Conservation (phyloP, 2,113 vertebrate species). For the Aphyosemion australe region DNA sequence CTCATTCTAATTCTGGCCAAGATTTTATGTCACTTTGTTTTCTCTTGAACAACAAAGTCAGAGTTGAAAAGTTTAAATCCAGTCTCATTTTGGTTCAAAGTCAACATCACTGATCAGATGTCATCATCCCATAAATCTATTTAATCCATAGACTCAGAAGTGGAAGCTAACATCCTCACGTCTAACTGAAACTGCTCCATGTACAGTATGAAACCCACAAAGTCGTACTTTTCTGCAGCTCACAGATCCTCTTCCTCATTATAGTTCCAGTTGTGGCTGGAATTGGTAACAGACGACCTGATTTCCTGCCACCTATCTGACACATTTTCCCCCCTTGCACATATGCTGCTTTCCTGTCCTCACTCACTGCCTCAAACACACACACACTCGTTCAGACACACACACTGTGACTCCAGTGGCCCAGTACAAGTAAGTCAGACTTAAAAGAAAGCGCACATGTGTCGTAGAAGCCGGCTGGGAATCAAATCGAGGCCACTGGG, state of each 20-base stretch:
- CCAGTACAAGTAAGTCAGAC: conserved; percentile 82
- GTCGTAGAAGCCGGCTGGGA: conserved; percentile 66
- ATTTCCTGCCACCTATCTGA: conserved; percentile 69
- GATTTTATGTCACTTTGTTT: too few relatives aligned
- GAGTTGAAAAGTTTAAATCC: too few relatives aligned
- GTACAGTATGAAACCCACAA: conserved; percentile 24
- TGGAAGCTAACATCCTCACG: background rate
- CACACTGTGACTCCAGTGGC: conserved; percentile 31
- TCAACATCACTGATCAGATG: too few relatives aligned
- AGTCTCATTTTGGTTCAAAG: too few relatives aligned
- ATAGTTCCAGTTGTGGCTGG: conserved; percentile 50
- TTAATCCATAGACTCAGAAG: background rate
- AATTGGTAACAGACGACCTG: conserved; percentile 60
- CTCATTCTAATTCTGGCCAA: too few relatives aligned
- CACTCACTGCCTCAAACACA: conserved; percentile 9
- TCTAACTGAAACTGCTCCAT: conserved; percentile 9
- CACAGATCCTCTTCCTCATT: conserved; percentile 30
- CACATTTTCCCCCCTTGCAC: conserved; percentile 70
- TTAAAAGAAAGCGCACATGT: conserved; percentile 83
- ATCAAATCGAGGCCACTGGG: conserved; percentile 81
- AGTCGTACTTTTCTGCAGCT: conserved; percentile 30
- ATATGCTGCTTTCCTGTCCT: conserved; percentile 49
- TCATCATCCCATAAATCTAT: too few relatives aligned
- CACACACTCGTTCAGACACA: conserved; percentile 25
- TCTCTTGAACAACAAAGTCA: too few relatives aligned